Conservation (phyloP, 2,888 invertebrate genomes). For the Venusia cambrica region DNA sequence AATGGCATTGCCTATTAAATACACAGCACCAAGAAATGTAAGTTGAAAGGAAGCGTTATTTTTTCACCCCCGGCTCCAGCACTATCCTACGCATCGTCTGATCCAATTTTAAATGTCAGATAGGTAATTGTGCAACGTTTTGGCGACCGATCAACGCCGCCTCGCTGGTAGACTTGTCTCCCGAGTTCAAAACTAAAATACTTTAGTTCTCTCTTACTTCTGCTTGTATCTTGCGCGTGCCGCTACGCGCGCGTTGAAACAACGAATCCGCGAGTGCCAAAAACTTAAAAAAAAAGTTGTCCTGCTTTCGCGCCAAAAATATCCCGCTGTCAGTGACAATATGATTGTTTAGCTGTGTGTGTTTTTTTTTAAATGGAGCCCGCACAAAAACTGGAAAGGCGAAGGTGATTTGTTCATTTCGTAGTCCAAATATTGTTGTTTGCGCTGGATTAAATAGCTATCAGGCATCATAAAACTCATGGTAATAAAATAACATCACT, state of each 20-base stretch:
- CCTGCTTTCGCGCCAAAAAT: conserved; percentile 34
- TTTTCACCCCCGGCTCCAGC: conserved; percentile 37
- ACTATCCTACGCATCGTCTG: conserved; percentile 55
- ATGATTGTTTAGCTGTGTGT: conserved; percentile 38
- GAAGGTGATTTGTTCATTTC: conserved; percentile 61
- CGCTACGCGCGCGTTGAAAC: conserved; percentile 31
- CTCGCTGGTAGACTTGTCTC: conserved; percentile 51
- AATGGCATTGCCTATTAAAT: no score
- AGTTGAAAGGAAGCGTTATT: conserved; percentile 13
- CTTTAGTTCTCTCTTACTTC: conserved; percentile 50
- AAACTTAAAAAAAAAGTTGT: conserved; percentile 28
- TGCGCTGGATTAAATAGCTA: conserved; percentile 10
- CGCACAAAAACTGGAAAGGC: conserved; percentile 59
- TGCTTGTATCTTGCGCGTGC: conserved; percentile 27
- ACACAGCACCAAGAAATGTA: no score
- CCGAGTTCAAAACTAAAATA: conserved; percentile 41
- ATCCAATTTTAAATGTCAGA: conserved; percentile 80
- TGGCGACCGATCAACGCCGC: conserved; percentile 66
- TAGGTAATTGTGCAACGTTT: conserved; percentile 76
- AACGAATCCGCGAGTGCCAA: conserved; percentile 30
- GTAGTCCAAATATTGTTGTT: conserved; percentile 18
- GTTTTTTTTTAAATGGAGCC: conserved; percentile 29
- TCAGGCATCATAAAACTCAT: conserved; percentile 11
- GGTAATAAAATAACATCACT: conserved; percentile 14
- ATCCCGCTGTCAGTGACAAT: conserved; percentile 38